These are phyloP conservation scores for Sapayoa aenigma DNA, from an alignment of 2,113 vertebrate genomes.

Conservation along the genomic window DNA sequence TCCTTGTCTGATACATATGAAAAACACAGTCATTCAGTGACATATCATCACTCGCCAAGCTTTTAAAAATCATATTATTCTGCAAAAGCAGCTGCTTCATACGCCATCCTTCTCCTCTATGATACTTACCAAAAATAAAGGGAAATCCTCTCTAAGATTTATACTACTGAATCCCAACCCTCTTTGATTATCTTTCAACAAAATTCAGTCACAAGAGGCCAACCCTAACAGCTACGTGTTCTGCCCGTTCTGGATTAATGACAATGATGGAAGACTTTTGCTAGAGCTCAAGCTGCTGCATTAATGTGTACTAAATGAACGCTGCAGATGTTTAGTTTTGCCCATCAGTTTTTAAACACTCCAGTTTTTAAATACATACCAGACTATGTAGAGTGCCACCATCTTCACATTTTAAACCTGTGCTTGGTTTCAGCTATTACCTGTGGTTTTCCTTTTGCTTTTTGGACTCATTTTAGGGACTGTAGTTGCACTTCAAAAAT, in stretches of 20 bases:
- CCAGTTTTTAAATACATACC: no score
- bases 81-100: background rate
- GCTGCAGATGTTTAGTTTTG: background rate
- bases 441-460: background rate
- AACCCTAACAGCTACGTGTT: background rate
- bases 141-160: background rate
- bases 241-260: background rate
- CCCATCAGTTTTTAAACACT: background rate
- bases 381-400: background rate
- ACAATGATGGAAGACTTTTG: background rate
- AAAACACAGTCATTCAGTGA: background rate
- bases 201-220: background rate
- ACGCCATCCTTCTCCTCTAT: background rate
- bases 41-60: background rate
- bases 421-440: background rate
- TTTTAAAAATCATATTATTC: slow-evolving; percentile 20
- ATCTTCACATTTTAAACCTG: background rate
- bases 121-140: slow-evolving; percentile 28
- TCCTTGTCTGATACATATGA: background rate
- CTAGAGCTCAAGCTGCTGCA: background rate
- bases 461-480: background rate
- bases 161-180: background rate
- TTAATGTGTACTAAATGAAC: background rate
- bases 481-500: background rate
- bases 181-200: slow-evolving; percentile 33